Percentiles rank a stretch among this genome's conserved stretches.
These are phyloP conservation scores for Stichopus chloronotus DNA, from an alignment of 35 echinoderm and acorn worm species.

Conservation along the genomic window DNA sequence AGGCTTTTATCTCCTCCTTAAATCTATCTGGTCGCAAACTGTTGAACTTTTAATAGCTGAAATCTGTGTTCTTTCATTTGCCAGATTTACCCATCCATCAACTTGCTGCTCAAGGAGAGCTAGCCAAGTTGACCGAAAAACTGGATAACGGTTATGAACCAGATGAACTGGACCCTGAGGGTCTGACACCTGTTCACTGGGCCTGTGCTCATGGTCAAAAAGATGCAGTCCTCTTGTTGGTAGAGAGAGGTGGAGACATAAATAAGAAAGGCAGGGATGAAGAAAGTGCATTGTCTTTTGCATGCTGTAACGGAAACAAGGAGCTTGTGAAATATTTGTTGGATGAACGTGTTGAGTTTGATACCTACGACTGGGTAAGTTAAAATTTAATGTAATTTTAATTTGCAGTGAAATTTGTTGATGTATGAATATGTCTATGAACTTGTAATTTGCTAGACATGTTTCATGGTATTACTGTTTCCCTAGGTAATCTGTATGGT, in stretches of 20 bases:
- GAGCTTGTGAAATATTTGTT: slow-evolving; percentile 76
- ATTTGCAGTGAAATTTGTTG: too few relatives aligned
- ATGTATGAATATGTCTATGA: too few relatives aligned
- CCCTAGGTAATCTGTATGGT: too few relatives aligned
- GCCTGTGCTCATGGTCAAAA: slow-evolving; percentile 80
- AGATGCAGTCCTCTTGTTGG: slow-evolving; percentile 64
- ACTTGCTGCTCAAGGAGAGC: slow-evolving; percentile 90
- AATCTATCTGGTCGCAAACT: neutral
- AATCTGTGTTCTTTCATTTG: neutral
- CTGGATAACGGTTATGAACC: slow-evolving; percentile 65
- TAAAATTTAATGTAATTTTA: neutral
- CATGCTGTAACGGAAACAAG: slow-evolving; percentile 69
- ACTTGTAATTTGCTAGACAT: too few relatives aligned
- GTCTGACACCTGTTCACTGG: slow-evolving; percentile 80
- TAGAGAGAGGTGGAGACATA: slow-evolving; percentile 67
- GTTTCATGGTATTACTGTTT: too few relatives aligned
- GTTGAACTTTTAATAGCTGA: neutral
- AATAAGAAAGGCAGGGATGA: slow-evolving; percentile 62
- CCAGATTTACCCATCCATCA: slow-evolving; percentile 82
- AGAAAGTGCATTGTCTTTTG: slow-evolving; percentile 79
- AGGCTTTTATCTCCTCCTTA: neutral
- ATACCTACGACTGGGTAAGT: slow-evolving; percentile 84
- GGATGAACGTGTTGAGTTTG: slow-evolving; percentile 66
- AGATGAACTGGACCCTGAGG: slow-evolving; percentile 67
- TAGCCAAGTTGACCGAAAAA: slow-evolving; percentile 70